phyloP scores from a whole-genome alignment of 2,888 invertebrate genomes.

The Monopis laevigella region DNA sequence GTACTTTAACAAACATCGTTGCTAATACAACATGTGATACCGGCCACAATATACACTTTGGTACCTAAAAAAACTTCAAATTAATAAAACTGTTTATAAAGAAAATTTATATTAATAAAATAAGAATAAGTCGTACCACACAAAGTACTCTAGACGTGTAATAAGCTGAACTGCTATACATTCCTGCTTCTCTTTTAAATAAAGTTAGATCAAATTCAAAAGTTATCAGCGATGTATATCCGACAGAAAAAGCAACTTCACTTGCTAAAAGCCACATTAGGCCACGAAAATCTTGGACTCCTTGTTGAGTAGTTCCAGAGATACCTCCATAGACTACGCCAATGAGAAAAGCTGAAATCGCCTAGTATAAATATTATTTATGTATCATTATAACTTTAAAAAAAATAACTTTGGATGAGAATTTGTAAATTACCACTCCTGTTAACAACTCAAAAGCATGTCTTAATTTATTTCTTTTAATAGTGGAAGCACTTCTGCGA shows the following conservation, averaged over 20 bases:
- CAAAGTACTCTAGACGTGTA: slow-evolving; percentile 28
- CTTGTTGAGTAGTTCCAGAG: slow-evolving; percentile 49
- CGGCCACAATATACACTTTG: slow-evolving; percentile 48
- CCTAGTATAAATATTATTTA: slow-evolving; percentile 24
- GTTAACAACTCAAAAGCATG: slow-evolving; percentile 6
- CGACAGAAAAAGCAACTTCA: slow-evolving; percentile 53
- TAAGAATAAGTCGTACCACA: slow-evolving; percentile 20
- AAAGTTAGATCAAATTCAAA: slow-evolving; percentile 46
- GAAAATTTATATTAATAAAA: background rate
- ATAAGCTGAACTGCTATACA: slow-evolving; percentile 53
- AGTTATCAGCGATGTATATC: slow-evolving; percentile 53
- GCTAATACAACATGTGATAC: slow-evolving; percentile 33
- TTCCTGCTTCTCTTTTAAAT: slow-evolving; percentile 49
- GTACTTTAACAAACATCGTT: slow-evolving; percentile 38
- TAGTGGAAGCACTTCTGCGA: slow-evolving; percentile 71
- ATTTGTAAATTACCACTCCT: slow-evolving; percentile 1
- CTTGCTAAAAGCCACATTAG: slow-evolving; percentile 58
- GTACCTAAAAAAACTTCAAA: slow-evolving; percentile 30
- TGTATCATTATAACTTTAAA: background rate
- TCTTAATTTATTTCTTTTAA: slow-evolving; percentile 57
- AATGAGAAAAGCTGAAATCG: slow-evolving; percentile 49
- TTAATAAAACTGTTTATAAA: background rate
- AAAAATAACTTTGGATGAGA: background rate
- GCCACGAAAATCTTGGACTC: slow-evolving; percentile 54
- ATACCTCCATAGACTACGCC: slow-evolving; percentile 47